Conservation (phyloP, 2,113 vertebrate genomes). For the Zingel zingel region DNA sequence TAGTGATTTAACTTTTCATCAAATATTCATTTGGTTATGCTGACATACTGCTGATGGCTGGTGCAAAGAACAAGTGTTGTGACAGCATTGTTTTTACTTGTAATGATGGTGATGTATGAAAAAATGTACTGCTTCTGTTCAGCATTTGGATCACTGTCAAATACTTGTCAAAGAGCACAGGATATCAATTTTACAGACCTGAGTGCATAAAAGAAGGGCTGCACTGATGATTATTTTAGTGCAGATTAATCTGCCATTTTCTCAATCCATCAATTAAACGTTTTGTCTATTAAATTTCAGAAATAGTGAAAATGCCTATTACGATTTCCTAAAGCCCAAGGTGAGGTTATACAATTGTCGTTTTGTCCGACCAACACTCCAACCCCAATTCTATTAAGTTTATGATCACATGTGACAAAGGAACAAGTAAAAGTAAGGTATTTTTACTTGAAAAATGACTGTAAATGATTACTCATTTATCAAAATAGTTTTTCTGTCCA, state of each 20-base stretch:
- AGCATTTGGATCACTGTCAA: neutral
- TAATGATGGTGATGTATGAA: neutral
- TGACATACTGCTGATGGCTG: neutral
- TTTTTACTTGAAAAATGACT: neutral
- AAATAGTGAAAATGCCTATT: neutral
- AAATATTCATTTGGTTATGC: conserved; percentile 1
- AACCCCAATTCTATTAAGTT: neutral
- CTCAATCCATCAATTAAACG: neutral
- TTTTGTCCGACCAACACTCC: no score
- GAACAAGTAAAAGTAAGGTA: neutral
- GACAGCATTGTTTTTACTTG: neutral
- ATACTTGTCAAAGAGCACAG: neutral
- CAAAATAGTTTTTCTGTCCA: neutral
- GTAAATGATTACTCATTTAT: neutral
- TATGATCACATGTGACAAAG: neutral
- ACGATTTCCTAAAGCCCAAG: neutral
- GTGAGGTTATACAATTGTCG: no score
- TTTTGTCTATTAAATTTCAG: neutral
- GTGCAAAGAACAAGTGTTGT: neutral
- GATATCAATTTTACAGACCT: neutral
- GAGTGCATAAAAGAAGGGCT: neutral
- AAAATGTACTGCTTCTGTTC: neutral
- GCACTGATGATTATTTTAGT: neutral
- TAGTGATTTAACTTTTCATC: conserved; percentile 3
- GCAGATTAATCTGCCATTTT: neutral